A percentile compares a stretch with the other conserved stretches of the same genome.
Conservation (phyloP, 1,140 invertebrate species). For the Drosophila kurseongensis region DNA sequence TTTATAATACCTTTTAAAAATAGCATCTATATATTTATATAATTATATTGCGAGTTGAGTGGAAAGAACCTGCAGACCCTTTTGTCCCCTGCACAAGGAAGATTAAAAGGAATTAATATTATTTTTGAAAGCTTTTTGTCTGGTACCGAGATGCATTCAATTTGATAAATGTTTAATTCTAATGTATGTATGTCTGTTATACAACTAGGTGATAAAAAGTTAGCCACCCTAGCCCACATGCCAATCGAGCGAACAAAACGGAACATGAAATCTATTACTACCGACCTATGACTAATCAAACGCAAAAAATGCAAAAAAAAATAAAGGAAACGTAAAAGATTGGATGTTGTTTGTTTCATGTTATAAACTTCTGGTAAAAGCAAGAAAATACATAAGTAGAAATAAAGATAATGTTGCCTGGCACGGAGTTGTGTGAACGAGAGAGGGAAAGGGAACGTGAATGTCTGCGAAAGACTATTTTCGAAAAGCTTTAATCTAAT, state of each 20-base stretch:
- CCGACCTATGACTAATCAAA: constrained; percentile 34
- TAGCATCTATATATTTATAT: constrained; percentile 26
- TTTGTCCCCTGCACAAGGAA: constrained; percentile 45
- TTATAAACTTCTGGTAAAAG: constrained; percentile 42
- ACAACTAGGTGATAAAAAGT: constrained; percentile 36
- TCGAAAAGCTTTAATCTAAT: constrained; percentile 62
- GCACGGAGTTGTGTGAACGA: constrained; percentile 26
- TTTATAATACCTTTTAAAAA: constrained; percentile 73
- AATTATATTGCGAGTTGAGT: constrained; percentile 21
- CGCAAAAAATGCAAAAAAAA: constrained; percentile 6
- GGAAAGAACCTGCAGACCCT: constrained; percentile 19
- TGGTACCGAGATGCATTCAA: constrained; percentile 74
- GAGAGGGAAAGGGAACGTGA: constrained; percentile 6
- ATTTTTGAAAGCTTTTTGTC: constrained; percentile 69
- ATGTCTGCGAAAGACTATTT: constrained; percentile 39
- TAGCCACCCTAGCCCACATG: constrained; percentile 53
- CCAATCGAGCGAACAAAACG: constrained; percentile 28
- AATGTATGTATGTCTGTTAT: constrained; percentile 32
- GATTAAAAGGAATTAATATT: constrained; percentile 45
- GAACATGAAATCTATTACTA: constrained; percentile 39
- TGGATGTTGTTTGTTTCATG: constrained; percentile 71
- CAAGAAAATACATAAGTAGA: constrained; percentile 4
- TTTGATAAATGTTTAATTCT: constrained; percentile 71
- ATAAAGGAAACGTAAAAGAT: constrained; percentile 31
- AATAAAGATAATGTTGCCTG: constrained; percentile 30